phyloP scores from a whole-genome alignment of 2,888 invertebrate species.

The Fragum sueziense region DNA sequence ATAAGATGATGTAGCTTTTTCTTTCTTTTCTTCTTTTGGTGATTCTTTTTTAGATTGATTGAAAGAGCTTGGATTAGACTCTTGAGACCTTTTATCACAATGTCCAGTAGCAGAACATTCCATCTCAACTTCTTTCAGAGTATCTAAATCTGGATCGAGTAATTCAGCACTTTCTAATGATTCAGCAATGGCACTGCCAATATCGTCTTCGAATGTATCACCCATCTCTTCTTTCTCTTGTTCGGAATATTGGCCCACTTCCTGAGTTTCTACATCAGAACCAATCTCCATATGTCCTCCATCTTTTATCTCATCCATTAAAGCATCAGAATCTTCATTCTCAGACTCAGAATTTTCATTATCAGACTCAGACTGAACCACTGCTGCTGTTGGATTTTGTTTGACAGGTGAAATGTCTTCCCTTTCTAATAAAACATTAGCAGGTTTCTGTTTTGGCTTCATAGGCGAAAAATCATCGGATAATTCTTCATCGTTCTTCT shows the following conservation, averaged over 20 bases:
- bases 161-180: background rate
- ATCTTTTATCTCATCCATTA: background rate
- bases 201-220: background rate
- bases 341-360: background rate
- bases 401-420: background rate
- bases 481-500: background rate
- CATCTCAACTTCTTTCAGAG: background rate
- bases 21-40: background rate
- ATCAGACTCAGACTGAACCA: background rate
- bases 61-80: background rate
- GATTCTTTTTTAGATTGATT: background rate
- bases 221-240: background rate
- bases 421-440: background rate
- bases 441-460: background rate
- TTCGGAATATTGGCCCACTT: background rate
- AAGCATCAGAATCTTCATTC: background rate
- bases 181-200: background rate
- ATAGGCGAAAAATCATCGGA: background rate
- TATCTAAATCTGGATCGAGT: background rate
- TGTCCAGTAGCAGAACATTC: background rate
- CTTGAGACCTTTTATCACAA: background rate
- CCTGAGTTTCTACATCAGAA: slow-evolving; percentile 12
- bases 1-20: too few species aligned
- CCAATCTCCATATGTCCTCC: slow-evolving; percentile 12
- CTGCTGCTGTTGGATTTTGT: background rate